A percentile compares a stretch with the other conserved stretches of the same genome.
Evolutionary conservation across 2,797 vertebrate species (phyloP).

Genomic region (Acanthurus lineatus): DNA sequence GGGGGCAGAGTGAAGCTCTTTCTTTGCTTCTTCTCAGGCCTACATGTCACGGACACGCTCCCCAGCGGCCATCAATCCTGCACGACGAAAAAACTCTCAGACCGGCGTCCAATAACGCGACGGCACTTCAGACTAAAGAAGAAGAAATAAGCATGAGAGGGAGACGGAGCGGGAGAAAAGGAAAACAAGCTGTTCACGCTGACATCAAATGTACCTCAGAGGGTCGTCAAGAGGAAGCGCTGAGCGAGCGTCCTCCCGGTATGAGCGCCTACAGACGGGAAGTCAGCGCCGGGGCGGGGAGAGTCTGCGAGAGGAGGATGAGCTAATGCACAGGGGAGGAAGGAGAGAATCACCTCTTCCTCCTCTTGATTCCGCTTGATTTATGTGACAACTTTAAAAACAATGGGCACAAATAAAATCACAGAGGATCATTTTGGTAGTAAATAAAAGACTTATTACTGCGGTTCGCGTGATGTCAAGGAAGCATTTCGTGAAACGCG

Average conservation of each 20-base stretch:
- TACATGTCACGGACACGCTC: slow-evolving; percentile 65
- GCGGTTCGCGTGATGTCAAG: slow-evolving; percentile 48
- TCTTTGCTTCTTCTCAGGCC: slow-evolving; percentile 66
- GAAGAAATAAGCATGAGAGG: slow-evolving; percentile 56
- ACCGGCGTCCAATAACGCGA: slow-evolving; percentile 70
- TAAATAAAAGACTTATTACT: slow-evolving; percentile 76
- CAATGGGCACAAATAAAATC: slow-evolving; percentile 79
- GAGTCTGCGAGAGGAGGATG: slow-evolving; percentile 69
- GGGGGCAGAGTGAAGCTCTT: slow-evolving; percentile 66
- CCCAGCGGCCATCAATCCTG: slow-evolving; percentile 76
- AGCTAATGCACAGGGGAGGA: slow-evolving; percentile 75
- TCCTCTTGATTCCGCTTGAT: slow-evolving; percentile 74
- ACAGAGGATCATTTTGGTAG: slow-evolving; percentile 60
- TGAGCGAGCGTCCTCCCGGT: slow-evolving; percentile 66
- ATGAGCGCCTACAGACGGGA: slow-evolving; percentile 77
- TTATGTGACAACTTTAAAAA: slow-evolving; percentile 80
- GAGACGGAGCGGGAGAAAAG: slow-evolving; percentile 61
- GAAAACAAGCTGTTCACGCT: slow-evolving; percentile 79
- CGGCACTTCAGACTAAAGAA: slow-evolving; percentile 67
- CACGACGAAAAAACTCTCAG: slow-evolving; percentile 51
- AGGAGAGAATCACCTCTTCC: slow-evolving; percentile 65
- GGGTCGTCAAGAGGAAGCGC: slow-evolving; percentile 82
- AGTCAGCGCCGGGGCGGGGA: slow-evolving; percentile 63
- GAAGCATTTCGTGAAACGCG: slow-evolving; percentile 46
- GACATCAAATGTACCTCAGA: slow-evolving; percentile 84